These are phyloP conservation scores for Danio jaintianensis DNA, from an alignment of 2,797 vertebrate genomes.

Conservation along the genomic window DNA sequence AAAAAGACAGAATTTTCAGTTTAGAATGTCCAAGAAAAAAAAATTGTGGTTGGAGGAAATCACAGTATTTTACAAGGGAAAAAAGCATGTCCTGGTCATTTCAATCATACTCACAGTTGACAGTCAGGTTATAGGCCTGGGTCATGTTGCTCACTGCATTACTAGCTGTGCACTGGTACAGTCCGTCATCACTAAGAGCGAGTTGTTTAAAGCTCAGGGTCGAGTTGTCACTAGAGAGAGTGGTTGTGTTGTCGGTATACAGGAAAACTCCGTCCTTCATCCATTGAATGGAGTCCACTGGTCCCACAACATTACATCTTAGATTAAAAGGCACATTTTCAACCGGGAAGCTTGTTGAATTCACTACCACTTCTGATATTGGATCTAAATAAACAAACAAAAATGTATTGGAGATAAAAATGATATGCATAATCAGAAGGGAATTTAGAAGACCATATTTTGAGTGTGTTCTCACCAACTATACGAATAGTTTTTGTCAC, in stretches of 20 bases:
- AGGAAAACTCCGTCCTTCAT: conserved; percentile 61
- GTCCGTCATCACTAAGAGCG: conserved; percentile 64
- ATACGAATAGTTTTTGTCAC: conserved; percentile 56
- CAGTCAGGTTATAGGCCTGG: conserved; percentile 54
- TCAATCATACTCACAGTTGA: conserved; percentile 71
- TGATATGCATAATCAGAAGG: not conserved
- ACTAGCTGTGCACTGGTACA: conserved; percentile 70
- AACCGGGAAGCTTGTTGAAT: conserved; percentile 53
- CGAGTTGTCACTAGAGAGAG: conserved; percentile 59
- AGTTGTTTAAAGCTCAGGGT: conserved; percentile 65
- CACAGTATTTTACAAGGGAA: conserved; percentile 43
- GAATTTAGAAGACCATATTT: not conserved
- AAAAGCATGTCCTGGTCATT: not conserved
- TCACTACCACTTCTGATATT: conserved; percentile 61
- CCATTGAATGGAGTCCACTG: conserved; percentile 66
- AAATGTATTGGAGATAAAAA: not conserved
- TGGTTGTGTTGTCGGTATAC: conserved; percentile 47
- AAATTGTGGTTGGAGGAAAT: too few relatives aligned
- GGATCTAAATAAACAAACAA: conserved; percentile 62
- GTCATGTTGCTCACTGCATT: conserved; percentile 72
- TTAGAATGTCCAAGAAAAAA: too few relatives aligned
- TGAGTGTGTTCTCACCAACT: conserved; percentile 65
- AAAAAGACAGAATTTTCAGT: too few relatives aligned
- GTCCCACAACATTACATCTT: conserved; percentile 65
- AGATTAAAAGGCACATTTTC: conserved; percentile 61